A percentile compares a stretch with the other conserved stretches of the same genome.
phyloP scores from a whole-genome alignment of 2,113 vertebrate genomes.

The Ceratotherium simum region DNA sequence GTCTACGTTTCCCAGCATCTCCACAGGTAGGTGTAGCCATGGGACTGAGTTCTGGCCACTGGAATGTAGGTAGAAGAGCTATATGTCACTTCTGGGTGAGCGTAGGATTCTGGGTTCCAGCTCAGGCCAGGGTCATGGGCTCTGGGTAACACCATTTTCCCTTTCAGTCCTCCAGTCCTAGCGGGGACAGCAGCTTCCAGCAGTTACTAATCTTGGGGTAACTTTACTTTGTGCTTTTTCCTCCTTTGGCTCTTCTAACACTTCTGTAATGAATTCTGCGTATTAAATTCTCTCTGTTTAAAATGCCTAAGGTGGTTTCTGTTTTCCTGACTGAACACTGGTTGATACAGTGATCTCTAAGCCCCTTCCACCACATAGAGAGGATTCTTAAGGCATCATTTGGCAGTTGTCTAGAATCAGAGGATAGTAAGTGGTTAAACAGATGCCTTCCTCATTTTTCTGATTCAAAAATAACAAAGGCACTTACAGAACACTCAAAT shows the following conservation, averaged over 20 bases:
- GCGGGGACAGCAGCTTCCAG: neutral
- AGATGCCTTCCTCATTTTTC: neutral
- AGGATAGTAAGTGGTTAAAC: neutral
- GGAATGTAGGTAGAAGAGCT: neutral
- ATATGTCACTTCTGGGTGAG: neutral
- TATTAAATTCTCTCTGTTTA: neutral
- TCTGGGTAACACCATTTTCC: neutral
- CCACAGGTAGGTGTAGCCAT: too few relatives aligned
- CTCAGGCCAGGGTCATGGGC: neutral
- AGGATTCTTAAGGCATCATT: neutral
- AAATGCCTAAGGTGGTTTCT: neutral
- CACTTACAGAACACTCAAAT: neutral
- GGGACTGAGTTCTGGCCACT: neutral
- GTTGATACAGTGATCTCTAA: neutral
- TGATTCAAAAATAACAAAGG: constrained; percentile 11
- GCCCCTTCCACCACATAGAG: neutral
- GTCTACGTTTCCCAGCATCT: neutral
- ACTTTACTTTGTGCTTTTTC: neutral
- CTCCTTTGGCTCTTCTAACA: neutral
- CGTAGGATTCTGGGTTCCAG: neutral
- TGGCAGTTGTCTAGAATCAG: neutral
- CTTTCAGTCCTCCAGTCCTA: neutral
- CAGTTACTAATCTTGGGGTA: neutral
- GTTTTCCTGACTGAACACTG: neutral
- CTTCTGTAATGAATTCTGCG: neutral